Base-by-base conservation (phyloP, 2,113 vertebrate species). In the Plotosus lineatus region DNA sequence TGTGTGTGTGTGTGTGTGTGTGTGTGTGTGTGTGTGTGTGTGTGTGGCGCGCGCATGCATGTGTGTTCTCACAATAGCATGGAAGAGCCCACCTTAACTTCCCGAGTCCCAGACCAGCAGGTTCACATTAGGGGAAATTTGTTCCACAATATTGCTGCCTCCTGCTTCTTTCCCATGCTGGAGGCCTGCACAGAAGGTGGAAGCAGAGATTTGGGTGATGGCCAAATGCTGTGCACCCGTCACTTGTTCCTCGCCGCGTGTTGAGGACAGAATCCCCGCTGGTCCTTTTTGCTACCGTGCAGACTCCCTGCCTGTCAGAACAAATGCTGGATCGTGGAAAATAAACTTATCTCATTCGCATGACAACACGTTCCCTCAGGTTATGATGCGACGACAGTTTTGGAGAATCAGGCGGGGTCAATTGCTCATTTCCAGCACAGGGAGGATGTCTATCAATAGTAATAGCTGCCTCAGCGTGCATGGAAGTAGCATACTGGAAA, bases 281-380 rank as follows among this genome's bases (percentile, higher is more conserved):
- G 95, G 89, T 95, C 92, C 93, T 92, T 92, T 92, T 84, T 91
- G 88, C 82, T 89, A 93, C 92, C 95, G 93, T 94, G 95, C 92
- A 93, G 94, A 94, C 94, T 93, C 93, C 94, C 95, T 89, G 95
- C 95, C 94, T 96, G 94, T 95, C 94, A 93, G 93, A 95, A 95
- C 95, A 96, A 96, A 96, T 95, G 95, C 94, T 93, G 93, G 87
- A 88, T 90, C 87, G 92, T 92, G 90, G 94, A 94, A 95, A 97
- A 97, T 97, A 96, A 96, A 96, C 95, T 95, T 95, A 95, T 97
- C 95, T 96, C 94, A 95, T 97, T 96, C 95, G 92, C 93, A 94
- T 95, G 95, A 96, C 95, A 96, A 95, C 94, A 93, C 90, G 89
- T 92, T 94, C 94, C 95, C 94, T 92, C 94, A 92, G 93, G 95